Evolutionary conservation across 2,888 invertebrate species (phyloP), one percentile per base, ranked within the genome.

Genomic region (Dicranocentrus wangi): DNA sequence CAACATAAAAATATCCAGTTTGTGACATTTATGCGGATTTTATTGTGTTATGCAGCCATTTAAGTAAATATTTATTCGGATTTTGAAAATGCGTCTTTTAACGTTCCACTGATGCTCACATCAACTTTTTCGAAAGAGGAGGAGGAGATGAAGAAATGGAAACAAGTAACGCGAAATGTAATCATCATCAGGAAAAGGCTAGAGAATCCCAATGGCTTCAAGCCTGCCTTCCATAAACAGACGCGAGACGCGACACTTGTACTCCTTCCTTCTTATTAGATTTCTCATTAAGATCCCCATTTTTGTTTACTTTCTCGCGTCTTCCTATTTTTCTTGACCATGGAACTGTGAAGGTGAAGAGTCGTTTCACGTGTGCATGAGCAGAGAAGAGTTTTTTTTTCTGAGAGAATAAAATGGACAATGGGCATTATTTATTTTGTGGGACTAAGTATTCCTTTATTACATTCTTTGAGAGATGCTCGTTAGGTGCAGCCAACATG

Each of bases 21-120:
- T 21, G 68, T 82, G 82, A 82, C 82, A 82, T 82, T 82, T 72
- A 82, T 82, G 82, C 32, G 65, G 68, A 71, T 77, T 82, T 82
- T 72, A 82, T 82, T 82, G 71, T 51, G 53, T 42, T 69, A 42
- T 47, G 58, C 25, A 43, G 27, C 72, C 61, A 76, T 39, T 63
- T 72, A 63, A 21, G 71, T 61, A 82, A 82, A 82, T 77, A 82
- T 82, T 82, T 82, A 77, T 65, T 82, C 73, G 58, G 76, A 28
- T 23, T 55, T 19, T 2, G 55, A 55, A 15, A 23, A 47, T 47
- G 55, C 5, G 15, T n/a, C n/a, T n/a, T n/a, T n/a, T n/a, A n/a
- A n/a, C n/a, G n/a, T n/a, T n/a, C n/a, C n/a, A n/a, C n/a, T n/a
- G n/a, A n/a, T n/a, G n/a, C n/a, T n/a, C n/a, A n/a, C n/a, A n/a